Evolutionary conservation across 2,113 vertebrate genomes (phyloP).

Genomic region (Rhinolophus sinicus): DNA sequence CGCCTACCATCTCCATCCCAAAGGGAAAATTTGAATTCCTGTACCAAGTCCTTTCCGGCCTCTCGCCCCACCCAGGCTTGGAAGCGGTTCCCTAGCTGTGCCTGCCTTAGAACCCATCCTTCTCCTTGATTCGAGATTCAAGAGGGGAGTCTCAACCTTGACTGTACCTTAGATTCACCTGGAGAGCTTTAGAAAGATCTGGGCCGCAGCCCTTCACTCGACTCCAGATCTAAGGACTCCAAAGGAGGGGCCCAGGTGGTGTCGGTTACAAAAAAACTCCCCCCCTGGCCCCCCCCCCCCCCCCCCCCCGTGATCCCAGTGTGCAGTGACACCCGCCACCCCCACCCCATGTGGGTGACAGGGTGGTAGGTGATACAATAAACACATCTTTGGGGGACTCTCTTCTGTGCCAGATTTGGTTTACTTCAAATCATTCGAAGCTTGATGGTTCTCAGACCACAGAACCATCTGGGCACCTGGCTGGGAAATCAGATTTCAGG

Average conservation of each 20-base stretch:
- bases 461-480: too few relatives aligned
- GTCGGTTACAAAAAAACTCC: background rate
- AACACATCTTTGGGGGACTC: background rate
- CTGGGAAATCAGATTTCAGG: background rate
- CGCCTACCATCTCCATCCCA: conserved; percentile 71
- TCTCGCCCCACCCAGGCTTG: background rate
- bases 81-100: background rate
- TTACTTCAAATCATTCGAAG: background rate
- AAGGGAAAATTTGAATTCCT: conserved; percentile 71
- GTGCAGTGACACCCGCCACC: background rate
- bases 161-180: background rate
- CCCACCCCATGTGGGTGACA: background rate
- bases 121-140: background rate
- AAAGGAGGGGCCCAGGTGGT: background rate
- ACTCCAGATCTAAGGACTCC: background rate
- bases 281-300: background rate
- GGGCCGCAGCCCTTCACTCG: background rate
- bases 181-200: background rate
- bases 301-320: background rate
- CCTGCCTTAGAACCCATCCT: background rate
- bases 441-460: background rate
- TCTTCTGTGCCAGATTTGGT: background rate
- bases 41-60: conserved; percentile 58
- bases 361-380: background rate
- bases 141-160: background rate